These are phyloP conservation scores for Acomys russatus DNA, from an alignment of 2,797 vertebrate species.

Conservation along the genomic window DNA sequence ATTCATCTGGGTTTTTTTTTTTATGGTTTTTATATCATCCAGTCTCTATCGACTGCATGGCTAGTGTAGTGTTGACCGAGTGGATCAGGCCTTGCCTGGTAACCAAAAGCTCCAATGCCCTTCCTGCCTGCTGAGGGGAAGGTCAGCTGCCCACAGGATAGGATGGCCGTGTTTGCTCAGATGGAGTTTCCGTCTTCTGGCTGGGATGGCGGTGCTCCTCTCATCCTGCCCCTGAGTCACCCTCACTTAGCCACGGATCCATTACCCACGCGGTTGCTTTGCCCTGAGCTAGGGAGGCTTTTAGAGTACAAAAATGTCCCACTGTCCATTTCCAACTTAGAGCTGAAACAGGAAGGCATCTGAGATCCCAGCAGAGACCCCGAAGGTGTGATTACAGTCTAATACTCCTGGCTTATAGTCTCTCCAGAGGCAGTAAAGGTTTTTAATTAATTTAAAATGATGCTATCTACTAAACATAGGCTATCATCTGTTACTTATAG, in stretches of 20 bases:
- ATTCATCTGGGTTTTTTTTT: background rate
- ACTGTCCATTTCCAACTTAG: fast-evolving
- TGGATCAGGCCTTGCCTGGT: background rate
- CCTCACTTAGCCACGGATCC: fast-evolving
- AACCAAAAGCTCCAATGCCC: too few relatives aligned
- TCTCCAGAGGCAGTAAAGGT: background rate
- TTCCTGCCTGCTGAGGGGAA: background rate
- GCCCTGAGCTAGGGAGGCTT: background rate
- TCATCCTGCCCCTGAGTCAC: background rate
- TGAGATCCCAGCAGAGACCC: background rate
- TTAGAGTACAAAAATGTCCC: background rate
- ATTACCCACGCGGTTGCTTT: fast-evolving
- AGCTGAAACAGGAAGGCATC: background rate
- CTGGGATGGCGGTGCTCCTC: fast-evolving
- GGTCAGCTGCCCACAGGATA: background rate
- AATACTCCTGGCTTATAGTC: background rate
- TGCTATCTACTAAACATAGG: background rate
- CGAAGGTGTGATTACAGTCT: fast-evolving
- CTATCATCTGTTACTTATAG: background rate
- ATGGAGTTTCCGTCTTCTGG: background rate
- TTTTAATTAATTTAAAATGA: background rate
- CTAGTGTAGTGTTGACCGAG: background rate
- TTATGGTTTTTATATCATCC: background rate
- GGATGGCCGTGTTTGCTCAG: background rate
- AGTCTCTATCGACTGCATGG: fast-evolving